Evolutionary conservation across 2,888 invertebrate species (phyloP).

Genomic region (Ernsta delagoae): DNA sequence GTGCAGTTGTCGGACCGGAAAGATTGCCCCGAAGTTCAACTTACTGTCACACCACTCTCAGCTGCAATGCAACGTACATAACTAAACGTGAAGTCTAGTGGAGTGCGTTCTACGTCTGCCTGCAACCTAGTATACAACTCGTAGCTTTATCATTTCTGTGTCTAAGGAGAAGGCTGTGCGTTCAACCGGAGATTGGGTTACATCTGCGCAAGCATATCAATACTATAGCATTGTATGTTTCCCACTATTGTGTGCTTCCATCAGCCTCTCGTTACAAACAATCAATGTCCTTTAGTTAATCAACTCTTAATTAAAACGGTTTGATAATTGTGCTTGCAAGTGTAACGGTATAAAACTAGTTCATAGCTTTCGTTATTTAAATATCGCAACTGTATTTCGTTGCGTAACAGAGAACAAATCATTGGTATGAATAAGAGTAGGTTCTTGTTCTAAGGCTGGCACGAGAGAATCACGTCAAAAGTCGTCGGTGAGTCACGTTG

Average conservation of each 20-base stretch:
- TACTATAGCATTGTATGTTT: constrained; percentile 30
- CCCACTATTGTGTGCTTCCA: constrained; percentile 16
- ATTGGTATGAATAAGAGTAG: constrained; percentile 12
- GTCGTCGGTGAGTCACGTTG: constrained; percentile 65
- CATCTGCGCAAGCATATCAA: constrained; percentile 39
- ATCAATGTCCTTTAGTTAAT: constrained; percentile 22
- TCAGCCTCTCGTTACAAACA: too few relatives aligned
- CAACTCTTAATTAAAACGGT: constrained; percentile 2
- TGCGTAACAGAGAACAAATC: constrained; percentile 30
- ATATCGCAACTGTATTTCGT: constrained; percentile 23
- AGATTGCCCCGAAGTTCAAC: too few relatives aligned
- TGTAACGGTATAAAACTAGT: constrained; percentile 17
- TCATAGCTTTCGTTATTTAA: constrained; percentile 19
- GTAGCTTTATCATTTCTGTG: too few relatives aligned
- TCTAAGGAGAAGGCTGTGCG: constrained; percentile 17
- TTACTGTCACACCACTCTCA: too few relatives aligned
- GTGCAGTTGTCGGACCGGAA: too few relatives aligned
- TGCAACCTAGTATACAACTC: not conserved
- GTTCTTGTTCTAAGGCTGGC: constrained; percentile 40
- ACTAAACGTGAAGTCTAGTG: too few relatives aligned
- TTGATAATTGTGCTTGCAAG: constrained; percentile 6
- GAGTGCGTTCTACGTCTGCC: too few relatives aligned
- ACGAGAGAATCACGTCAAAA: constrained; percentile 50
- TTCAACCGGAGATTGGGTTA: constrained; percentile 69
- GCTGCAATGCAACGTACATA: too few relatives aligned